Conservation (phyloP, 2,888 invertebrate species). For the Acrocera orbiculus region DNA sequence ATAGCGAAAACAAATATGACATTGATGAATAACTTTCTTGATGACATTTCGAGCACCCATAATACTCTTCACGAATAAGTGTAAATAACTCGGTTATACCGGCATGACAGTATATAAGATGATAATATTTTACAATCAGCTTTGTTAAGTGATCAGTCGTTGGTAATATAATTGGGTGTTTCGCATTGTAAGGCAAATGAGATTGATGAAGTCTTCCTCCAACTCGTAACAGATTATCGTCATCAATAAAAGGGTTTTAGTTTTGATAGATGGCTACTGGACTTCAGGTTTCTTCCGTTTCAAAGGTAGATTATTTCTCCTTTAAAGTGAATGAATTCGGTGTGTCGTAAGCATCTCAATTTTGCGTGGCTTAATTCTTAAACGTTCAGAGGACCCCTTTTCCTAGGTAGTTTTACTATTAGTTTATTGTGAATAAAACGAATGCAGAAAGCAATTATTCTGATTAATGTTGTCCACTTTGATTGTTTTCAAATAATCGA, state of each 20-base stretch:
- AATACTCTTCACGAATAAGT: no score
- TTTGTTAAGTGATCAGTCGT: not conserved
- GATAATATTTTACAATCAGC: not conserved
- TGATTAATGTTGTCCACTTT: no score
- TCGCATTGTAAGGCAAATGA: conserved; percentile 7
- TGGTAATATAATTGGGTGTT: conserved; percentile 15
- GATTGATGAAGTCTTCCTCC: conserved; percentile 15
- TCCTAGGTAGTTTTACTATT: no score
- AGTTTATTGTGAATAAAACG: no score
- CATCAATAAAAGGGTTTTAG: conserved; percentile 14
- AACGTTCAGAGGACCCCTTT: no score
- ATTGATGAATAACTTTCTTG: not conserved
- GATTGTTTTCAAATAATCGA: no score
- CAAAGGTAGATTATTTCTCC: not conserved
- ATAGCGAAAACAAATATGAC: not conserved
- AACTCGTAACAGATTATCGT: conserved; percentile 14
- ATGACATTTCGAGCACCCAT: not conserved
- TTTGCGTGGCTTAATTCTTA: not conserved
- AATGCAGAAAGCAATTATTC: no score
- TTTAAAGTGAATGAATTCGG: no score
- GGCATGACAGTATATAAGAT: not conserved
- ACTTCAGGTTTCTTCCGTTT: not conserved
- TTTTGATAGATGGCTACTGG: no score
- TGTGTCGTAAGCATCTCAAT: no score
- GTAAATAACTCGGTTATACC: no score